A percentile compares a stretch with the other conserved stretches of the same genome.
These are phyloP conservation scores for Dipodomys ordii DNA, from an alignment of 2,113 vertebrate genomes.

Conservation along the genomic window DNA sequence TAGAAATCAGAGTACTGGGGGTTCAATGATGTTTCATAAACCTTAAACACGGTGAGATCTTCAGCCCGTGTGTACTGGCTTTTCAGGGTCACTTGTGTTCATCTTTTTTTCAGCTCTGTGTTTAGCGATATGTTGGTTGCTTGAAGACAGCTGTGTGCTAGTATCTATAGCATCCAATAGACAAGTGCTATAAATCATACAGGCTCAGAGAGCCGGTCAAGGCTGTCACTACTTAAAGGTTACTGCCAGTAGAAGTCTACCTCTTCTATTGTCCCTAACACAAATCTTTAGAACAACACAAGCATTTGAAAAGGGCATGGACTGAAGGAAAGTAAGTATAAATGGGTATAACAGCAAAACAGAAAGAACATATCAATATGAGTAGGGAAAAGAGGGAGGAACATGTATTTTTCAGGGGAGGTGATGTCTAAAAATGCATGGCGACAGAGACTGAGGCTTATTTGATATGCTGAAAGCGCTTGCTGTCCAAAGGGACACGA, in stretches of 20 bases:
- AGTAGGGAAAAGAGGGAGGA: not conserved
- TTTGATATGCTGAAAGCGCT: not conserved
- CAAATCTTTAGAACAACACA: not conserved
- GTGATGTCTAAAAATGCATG: not conserved
- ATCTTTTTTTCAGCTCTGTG: not conserved
- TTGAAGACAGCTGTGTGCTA: slow-evolving; percentile 4
- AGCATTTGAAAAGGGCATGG: not conserved
- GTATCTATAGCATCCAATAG: not conserved
- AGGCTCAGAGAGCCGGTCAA: not conserved
- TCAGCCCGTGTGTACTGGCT: not conserved
- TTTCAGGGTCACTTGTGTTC: not conserved
- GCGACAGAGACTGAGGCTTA: not conserved
- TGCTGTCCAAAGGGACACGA: not conserved
- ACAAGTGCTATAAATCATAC: not conserved
- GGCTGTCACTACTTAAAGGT: not conserved
- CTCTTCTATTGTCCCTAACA: not conserved
- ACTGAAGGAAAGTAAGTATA: not conserved
- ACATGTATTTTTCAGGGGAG: not conserved
- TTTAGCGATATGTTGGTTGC: not conserved
- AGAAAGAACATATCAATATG: not conserved
- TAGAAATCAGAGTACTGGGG: slow-evolving; percentile 12
- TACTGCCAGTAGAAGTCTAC: not conserved
- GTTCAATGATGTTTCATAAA: slow-evolving; percentile 29
- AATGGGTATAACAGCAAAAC: not conserved
- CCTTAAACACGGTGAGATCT: not conserved